Base-by-base conservation (phyloP, 2,113 vertebrate species). In the Carassius auratus region DNA sequence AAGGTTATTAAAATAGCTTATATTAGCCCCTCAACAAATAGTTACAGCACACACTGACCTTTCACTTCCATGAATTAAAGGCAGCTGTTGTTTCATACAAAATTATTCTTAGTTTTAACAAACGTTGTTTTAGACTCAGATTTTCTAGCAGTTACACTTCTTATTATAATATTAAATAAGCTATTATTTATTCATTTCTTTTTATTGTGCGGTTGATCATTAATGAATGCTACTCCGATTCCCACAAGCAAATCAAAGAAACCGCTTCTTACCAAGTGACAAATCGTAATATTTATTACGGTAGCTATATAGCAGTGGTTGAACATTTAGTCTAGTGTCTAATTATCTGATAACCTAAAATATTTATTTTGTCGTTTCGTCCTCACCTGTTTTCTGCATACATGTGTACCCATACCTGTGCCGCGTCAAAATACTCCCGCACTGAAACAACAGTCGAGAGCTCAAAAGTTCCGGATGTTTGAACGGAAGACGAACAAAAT, bases 351-450 rank as follows among this genome's bases (percentile, higher is more conserved):
- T 21, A 14, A 10, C 14, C 14, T 48, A 0, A 5, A 17, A 66
- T 26, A 7, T 38, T 19, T 8, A 0, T 14, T 38, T 38, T 26
- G 1, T 0, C 3, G 0, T 15, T 52, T 68, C 0, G 26, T 6
- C 38, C 74, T 89, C 55, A 94, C 94, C 92, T 80, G 84, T 15
- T 50, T 26, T 5, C 74, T 48, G 42, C 75, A 84, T 1, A 78
- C 48, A 10, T 30, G 48, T 5, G 57, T 59, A 4, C 81, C 84
- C 94, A 94, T 93, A 71, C 66, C 88, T 79, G 90, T 93, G 89
- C 93, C 81, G 80, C 86, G 8, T 2, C 5, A 3, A 86, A 88
- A 82, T 50, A 88, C 1, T 6, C 80, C 90, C 92, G 10, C 1
- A 9, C 88, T 81, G 42, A 42, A 80, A 0, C 42, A 48, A 84